Evolutionary conservation across 2,113 vertebrate genomes (phyloP), one percentile per base, ranked within the genome.

Genomic region (Elachura formosa): DNA sequence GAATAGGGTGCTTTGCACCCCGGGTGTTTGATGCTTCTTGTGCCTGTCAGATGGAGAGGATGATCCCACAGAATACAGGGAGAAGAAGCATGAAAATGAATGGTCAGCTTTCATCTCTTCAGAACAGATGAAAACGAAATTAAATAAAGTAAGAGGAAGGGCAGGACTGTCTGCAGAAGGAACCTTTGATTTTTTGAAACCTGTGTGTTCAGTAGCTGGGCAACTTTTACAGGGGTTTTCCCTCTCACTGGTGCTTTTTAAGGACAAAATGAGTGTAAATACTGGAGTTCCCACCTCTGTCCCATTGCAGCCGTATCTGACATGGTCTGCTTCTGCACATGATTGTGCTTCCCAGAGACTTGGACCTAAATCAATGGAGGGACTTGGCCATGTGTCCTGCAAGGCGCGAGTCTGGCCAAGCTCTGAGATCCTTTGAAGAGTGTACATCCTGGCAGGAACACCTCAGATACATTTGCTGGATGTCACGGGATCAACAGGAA

Each of bases 291-390:
- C 41, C 38, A n/a, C 13, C 11, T 82, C 54, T 6, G 5, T 67
- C 49, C 64, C 41, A 25, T 56, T 48, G 40, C 38, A 61, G 2
- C 16, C 28, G 75, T 2, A 2, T 52, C 28, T 48, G 62, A 18
- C 0, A 0, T 45, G 31, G 9, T 40, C 43, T 72, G 62, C 23
- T 29, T 43, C 54, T 87, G 71, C 74, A 51, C 0, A 1, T 3
- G 6, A 11, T 19, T 77, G 51, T 66, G 43, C 73, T 85, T 87
- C 41, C 46, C 28, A 43, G 77, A 84, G 74, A 62, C 80, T 84
- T 94, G 95, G 87, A 91, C 74, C 41, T 63, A 69, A 91, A 76
- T 91, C 84, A 94, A 18, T 54, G 54, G 52, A 87, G 28, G 24
- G 34, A 89, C 84, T 93, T 92, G 78, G 84, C 77, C 4, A 5